Percentiles rank a stretch among this genome's conserved stretches.
Conservation (phyloP, 1,140 invertebrate genomes). For the Heliconius nattereri region DNA sequence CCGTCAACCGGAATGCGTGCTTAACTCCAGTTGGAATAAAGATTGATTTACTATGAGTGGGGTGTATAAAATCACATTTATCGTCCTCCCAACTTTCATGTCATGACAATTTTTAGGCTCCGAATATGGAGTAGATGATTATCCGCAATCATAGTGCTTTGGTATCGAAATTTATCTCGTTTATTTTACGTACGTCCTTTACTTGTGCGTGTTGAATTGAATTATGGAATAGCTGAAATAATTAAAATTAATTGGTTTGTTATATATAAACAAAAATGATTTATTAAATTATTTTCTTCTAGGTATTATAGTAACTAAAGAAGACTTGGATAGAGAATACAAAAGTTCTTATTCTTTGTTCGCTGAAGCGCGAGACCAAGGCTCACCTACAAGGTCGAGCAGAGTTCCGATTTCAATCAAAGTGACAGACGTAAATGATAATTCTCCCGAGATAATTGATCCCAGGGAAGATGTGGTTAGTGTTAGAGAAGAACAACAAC, state of each 20-base stretch:
- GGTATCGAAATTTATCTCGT: conserved; percentile 58
- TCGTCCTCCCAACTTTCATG: conserved; percentile 34
- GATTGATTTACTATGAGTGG: conserved; percentile 38
- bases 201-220: not conserved
- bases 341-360: conserved; percentile 90
- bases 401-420: conserved; percentile 88
- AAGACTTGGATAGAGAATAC: conserved; percentile 91
- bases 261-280: not conserved
- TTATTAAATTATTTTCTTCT: conserved; percentile 51
- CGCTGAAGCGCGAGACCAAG: conserved; percentile 93
- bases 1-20: conserved; percentile 23
- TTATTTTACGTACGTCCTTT: conserved; percentile 32
- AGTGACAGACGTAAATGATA: conserved; percentile 94
- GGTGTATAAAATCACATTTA: conserved; percentile 49
- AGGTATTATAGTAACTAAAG: conserved; percentile 93
- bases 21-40: conserved; percentile 32
- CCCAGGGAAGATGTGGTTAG: conserved; percentile 93
- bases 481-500: conserved; percentile 92
- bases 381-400: conserved; percentile 87
- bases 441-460: conserved; percentile 92
- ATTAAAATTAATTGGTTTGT: not conserved
- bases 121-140: conserved; percentile 42
- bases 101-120: conserved; percentile 58
- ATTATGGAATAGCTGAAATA: not conserved
- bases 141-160: conserved; percentile 70